These are phyloP conservation scores for Synanthedon vespiformis DNA, from an alignment of 2,888 invertebrate species.

Conservation along the genomic window DNA sequence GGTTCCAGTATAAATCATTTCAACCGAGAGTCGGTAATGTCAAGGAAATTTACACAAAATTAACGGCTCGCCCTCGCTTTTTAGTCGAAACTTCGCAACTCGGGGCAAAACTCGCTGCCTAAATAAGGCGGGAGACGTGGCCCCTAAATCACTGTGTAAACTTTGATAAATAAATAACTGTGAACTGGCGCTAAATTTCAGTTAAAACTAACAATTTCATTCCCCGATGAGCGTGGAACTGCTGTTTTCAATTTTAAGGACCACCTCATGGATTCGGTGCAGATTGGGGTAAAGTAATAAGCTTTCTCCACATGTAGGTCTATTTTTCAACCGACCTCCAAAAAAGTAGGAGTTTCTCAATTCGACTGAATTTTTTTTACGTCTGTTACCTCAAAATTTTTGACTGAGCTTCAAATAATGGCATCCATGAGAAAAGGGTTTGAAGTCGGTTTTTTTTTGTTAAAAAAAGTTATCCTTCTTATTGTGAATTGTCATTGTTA, in stretches of 20 bases:
- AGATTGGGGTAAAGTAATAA: not conserved
- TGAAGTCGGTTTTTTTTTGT: too few relatives aligned
- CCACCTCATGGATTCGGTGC: not conserved
- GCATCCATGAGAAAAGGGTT: too few relatives aligned
- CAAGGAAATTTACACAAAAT: not conserved
- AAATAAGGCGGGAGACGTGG: conserved; percentile 5
- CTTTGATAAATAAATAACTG: conserved; percentile 26
- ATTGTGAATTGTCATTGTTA: too few relatives aligned
- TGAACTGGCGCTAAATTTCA: conserved; percentile 19
- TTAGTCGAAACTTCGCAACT: conserved; percentile 6
- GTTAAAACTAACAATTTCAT: conserved; percentile 14
- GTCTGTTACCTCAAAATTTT: too few relatives aligned
- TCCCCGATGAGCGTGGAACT: conserved; percentile 8
- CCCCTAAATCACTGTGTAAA: conserved; percentile 16
- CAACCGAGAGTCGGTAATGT: not conserved
- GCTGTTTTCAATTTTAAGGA: conserved; percentile 8
- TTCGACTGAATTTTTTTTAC: too few relatives aligned
- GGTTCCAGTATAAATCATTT: not conserved
- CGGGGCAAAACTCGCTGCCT: conserved; percentile 11
- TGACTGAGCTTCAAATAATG: too few relatives aligned
- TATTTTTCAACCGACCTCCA: too few relatives aligned
- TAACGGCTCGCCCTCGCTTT: not conserved
- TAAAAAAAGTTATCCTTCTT: too few relatives aligned
- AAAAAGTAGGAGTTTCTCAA: too few relatives aligned
- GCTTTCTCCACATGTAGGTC: too few relatives aligned